Evolutionary conservation across 2,888 invertebrate species (phyloP), one percentile per base, ranked within the genome.

Genomic region (Microctonus aethiopoides): DNA sequence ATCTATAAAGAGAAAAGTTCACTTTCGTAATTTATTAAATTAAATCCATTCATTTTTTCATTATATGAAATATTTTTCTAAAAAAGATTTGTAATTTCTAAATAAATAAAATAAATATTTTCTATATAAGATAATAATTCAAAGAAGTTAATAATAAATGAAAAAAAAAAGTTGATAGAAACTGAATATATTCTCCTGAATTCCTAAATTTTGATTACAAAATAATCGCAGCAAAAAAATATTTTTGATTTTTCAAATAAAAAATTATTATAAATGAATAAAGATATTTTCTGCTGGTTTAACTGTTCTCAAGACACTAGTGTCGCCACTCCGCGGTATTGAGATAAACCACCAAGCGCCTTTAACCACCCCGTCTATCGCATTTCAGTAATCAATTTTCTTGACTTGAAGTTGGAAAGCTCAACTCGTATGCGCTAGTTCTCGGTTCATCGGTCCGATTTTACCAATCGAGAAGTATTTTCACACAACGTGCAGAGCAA

Each of bases 321-420:
- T 86, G 86, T 81, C 84, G 86, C 86, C 86, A 84, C 82, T 83
- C 83, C 78, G 79, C 85, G 86, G 86, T 72, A 73, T 67, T 70
- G 65, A 72, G 75, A 75, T 78, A 81, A 85, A 86, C 81, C 77
- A 80, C 64, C 79, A 80, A 80, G 82, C 68, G 60, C 65, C 20
- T 34, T 51, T 76, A 52, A 69, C 65, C 74, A 74, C 78, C 77
- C 79, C 75, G 75, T 75, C 74, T 72, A 72, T 75, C 77, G 76
- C 75, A 78, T 73, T 29, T 32, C 10, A 81, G 82, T 81, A 82
- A 83, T 82, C 65, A 66, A 71, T 60, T 61, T 66, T 41, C 66
- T 60, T 52, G 36, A 29, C 67, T 64, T 67, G 24, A 59, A 46
- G 16, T 51, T 61, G 41, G 51, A 6, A 46, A 46, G n/a, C 39